Conservation (phyloP, 2,113 vertebrate genomes). For the Mustela lutreola region DNA sequence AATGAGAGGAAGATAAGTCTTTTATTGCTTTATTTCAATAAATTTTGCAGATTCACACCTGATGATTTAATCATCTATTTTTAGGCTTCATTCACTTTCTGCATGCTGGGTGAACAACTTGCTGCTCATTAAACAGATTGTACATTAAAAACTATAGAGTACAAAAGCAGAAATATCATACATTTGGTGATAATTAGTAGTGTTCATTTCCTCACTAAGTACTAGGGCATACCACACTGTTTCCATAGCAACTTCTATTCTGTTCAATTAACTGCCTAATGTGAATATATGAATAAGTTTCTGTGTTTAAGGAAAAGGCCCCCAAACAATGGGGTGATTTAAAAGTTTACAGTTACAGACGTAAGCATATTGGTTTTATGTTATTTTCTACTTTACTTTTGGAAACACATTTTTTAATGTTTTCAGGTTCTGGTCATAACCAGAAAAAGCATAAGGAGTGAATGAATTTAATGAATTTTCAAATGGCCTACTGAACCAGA, state of each 20-base stretch:
- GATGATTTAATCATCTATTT: constrained; percentile 66
- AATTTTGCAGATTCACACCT: constrained; percentile 65
- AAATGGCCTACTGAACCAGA: constrained; percentile 78
- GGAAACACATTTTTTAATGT: constrained; percentile 54
- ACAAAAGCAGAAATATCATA: constrained; percentile 83
- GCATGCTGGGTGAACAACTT: constrained; percentile 62
- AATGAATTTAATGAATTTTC: constrained; percentile 78
- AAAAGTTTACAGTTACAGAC: constrained; percentile 51
- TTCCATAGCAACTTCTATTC: constrained; percentile 89
- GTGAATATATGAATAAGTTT: constrained; percentile 88
- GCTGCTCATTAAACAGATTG: constrained; percentile 77
- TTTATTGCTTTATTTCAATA: constrained; percentile 54
- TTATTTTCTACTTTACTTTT: constrained; percentile 57
- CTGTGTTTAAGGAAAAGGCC: constrained; percentile 72
- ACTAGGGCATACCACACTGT: constrained; percentile 84
- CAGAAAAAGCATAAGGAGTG: constrained; percentile 46
- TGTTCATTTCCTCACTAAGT: constrained; percentile 85
- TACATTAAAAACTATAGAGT: constrained; percentile 65
- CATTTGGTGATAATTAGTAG: constrained; percentile 87
- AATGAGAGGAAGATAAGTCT: not conserved
- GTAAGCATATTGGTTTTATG: not conserved
- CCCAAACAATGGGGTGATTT: constrained; percentile 82
- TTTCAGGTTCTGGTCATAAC: constrained; percentile 45
- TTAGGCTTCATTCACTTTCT: constrained; percentile 54
- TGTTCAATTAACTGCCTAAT: constrained; percentile 87